These are phyloP conservation scores for Grus americana DNA, from an alignment of 2,113 vertebrate genomes.

Conservation along the genomic window DNA sequence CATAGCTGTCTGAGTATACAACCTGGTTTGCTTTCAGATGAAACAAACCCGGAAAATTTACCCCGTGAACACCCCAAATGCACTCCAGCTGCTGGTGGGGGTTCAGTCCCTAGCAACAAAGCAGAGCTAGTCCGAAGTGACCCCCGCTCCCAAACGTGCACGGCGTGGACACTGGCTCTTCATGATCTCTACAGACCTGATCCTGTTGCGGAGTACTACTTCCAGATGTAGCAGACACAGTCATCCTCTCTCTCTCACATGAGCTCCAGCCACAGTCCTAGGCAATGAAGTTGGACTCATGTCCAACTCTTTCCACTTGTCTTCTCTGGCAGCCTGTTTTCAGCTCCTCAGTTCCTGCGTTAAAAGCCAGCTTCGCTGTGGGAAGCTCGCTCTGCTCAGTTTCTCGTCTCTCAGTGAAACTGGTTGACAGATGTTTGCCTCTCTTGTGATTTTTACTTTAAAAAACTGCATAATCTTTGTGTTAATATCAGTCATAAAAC, in stretches of 20 bases:
- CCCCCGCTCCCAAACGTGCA: fast-evolving
- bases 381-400: background rate
- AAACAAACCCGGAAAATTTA: background rate
- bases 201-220: background rate
- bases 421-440: background rate
- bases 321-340: background rate
- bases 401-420: fast-evolving
- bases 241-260: fast-evolving
- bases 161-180: background rate
- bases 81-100: background rate
- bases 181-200: background rate
- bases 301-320: background rate
- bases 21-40: background rate
- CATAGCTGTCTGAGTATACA: background rate
- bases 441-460: background rate
- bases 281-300: background rate
- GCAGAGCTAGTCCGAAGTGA: background rate
- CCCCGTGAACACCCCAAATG: background rate
- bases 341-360: background rate
- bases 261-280: background rate
- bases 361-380: background rate
- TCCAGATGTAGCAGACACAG: background rate
- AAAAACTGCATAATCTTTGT: background rate
- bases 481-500: background rate
- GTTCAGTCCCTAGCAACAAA: background rate